Base-by-base conservation (phyloP, 1,140 invertebrate species). In the Frieseomelitta varia region DNA sequence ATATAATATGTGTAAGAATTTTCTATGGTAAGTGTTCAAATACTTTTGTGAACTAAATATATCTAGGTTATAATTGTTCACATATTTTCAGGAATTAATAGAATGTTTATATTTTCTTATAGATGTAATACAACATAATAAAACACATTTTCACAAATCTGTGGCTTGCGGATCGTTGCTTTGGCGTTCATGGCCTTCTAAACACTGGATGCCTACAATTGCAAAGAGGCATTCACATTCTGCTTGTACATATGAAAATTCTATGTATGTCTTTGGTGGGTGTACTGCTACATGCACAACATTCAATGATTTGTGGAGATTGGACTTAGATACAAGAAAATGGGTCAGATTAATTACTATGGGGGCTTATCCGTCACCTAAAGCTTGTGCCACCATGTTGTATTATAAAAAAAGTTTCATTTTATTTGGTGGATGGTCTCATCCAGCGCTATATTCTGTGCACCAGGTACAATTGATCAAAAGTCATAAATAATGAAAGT, bases 241-340 rank as follows among this genome's bases (percentile, higher is more conserved):
- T 86, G 97, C 98, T 68, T 98, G 97, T 91, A 96, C 97, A 80
- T 96, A 97, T 93, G 96, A 96, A 73, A 97, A 97, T 94, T 97
- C 96, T 4, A 98, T 99, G 98, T 99, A 98, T 93, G 96, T 99
- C 55, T 99, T 99, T 96, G 99, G 99, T 72, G 99, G 99, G 1
- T 99, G 98, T 89, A 99, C 98, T n/a, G 97, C 97, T 55, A 97
- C 98, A 61, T 97, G 97, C 90, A 99, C 99, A 30, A 98, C 99
- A 17, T 99, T 99, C 91, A 99, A 99, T 96, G 99, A 99, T 95
- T 95, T 99, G 15, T 99, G 99, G 99, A 96, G 96, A 87, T 97
- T 99, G 93, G 98, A 99, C 95, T 95, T 99, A 68, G 97, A 97
- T 14, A 97, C 96, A 69, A 95, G 98, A 91, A 95, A 96, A 88